Base-by-base conservation (phyloP, 2,888 invertebrate genomes). In the Deilephila porcellus region DNA sequence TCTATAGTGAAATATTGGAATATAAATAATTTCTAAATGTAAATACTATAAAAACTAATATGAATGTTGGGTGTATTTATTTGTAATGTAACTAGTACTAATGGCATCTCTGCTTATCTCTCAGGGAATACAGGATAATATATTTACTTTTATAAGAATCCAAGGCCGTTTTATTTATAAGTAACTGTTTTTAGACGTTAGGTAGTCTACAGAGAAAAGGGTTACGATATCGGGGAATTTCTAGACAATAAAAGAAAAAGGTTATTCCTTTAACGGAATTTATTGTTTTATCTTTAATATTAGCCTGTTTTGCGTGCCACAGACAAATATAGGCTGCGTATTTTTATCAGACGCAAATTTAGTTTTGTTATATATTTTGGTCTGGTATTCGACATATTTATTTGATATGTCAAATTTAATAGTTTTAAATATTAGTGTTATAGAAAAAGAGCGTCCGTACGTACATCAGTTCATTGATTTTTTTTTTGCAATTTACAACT, bases 261-360 rank as follows among this genome's bases (percentile, higher is more conserved):
- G 34, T 11, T 64, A 37, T 34, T 19, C 19, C 19, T 34, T 29
- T 60, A 60, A 6, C 62, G 20, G 37, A 64, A 64, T 37, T 64
- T 64, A 37, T 64, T 37, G 37, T 64, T 64, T 64, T 37, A 64
- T 64, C 64, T 20, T 5, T 6, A 37, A 64, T 64, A 37, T 37
- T 11, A 62, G 60, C 25, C 4, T 19, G 34, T 37, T n/a, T 37
- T 64, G 64, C 64, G 64, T 64, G 64, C 34, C 2, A n/a, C 34
- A n/a, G 8, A 64, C 37, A 64, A 37, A 64, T 64, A 37, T 64
- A 64, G 64, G 34, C 4, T 19, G 19, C 19, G 34, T n/a, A 34
- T 64, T 34, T n/a, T 60, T 37, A 20, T 34, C 37, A 63, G 7
- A 63, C n/a, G 7, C 4, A 53, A 19, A 53, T 37, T 8, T 20